phyloP scores from a whole-genome alignment of 2,797 vertebrate genomes.

The Xyrichtys novacula region DNA sequence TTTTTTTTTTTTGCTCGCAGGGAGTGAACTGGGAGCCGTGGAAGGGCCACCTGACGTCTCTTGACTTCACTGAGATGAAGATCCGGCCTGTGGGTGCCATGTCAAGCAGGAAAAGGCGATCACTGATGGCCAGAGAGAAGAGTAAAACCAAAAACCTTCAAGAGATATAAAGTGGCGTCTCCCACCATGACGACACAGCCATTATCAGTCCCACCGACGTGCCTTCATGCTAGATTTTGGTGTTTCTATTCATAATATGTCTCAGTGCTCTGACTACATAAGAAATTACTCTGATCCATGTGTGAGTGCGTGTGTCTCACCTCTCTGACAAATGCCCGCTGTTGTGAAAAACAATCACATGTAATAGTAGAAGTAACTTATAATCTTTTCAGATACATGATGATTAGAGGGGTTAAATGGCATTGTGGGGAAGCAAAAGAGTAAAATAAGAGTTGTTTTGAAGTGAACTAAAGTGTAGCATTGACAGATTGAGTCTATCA shows the following conservation, averaged over 20 bases:
- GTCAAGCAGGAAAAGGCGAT: constrained; percentile 82
- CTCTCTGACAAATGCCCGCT: background rate
- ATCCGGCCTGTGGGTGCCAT: constrained; percentile 82
- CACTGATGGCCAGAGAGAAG: constrained; percentile 68
- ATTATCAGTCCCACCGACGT: constrained; percentile 18
- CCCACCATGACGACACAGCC: background rate
- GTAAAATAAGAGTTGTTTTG: constrained; percentile 25
- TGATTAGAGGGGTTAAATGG: constrained; percentile 35
- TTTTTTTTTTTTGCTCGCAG: constrained; percentile 65
- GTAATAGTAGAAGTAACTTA: constrained; percentile 46
- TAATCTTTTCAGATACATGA: constrained; percentile 39
- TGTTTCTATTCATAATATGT: constrained; percentile 36
- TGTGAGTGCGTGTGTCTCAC: constrained; percentile 14
- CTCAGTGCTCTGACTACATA: background rate
- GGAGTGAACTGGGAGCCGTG: constrained; percentile 94
- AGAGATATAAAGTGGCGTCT: constrained; percentile 35
- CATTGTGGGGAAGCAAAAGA: constrained; percentile 21
- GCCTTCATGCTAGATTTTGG: constrained; percentile 38
- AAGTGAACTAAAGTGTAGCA: constrained; percentile 32
- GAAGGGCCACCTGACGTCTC: constrained; percentile 92
- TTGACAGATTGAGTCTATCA: constrained; percentile 15
- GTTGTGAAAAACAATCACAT: constrained; percentile 18
- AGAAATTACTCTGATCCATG: constrained; percentile 2
- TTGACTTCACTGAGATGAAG: constrained; percentile 91
- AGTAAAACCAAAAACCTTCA: constrained; percentile 58